A percentile compares a stretch with the other conserved stretches of the same genome.
These are phyloP conservation scores for Himantopus leucocephalus DNA, from an alignment of 2,113 vertebrate species.

Conservation along the genomic window DNA sequence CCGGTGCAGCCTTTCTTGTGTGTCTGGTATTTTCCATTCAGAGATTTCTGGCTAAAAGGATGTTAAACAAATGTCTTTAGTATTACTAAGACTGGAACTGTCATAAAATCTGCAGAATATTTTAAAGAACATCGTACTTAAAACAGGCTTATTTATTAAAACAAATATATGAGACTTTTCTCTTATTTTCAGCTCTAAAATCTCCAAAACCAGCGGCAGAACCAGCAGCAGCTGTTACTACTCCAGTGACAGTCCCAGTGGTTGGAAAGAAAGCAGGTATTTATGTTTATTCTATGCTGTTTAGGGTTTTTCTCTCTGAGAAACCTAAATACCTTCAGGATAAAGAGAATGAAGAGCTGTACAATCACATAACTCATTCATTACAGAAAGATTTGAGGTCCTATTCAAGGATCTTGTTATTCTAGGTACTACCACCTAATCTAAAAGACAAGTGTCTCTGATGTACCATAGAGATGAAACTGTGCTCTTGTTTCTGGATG, in stretches of 20 bases:
- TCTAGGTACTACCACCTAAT: background rate
- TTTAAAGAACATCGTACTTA: background rate
- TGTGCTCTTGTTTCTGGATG: background rate
- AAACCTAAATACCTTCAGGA: background rate
- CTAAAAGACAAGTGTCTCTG: background rate
- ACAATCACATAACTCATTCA: background rate
- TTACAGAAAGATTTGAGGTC: background rate
- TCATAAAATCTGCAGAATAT: background rate
- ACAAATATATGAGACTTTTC: background rate
- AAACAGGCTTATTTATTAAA: background rate
- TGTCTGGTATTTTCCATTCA: background rate
- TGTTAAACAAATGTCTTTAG: background rate
- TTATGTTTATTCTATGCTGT: slow-evolving; percentile 35
- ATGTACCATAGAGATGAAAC: background rate
- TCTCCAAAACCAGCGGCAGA: slow-evolving; percentile 70
- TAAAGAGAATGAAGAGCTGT: background rate
- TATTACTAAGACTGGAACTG: background rate
- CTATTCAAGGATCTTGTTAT: background rate
- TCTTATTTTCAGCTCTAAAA: slow-evolving; percentile 68
- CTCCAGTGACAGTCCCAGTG: slow-evolving; percentile 85
- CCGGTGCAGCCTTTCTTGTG: background rate
- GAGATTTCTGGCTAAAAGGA: background rate
- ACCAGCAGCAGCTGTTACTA: slow-evolving; percentile 72
- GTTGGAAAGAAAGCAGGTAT: slow-evolving; percentile 92
- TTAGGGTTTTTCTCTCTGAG: background rate